These are phyloP conservation scores for Platycheirus albimanus DNA, from an alignment of 2,888 invertebrate species.

Conservation along the genomic window DNA sequence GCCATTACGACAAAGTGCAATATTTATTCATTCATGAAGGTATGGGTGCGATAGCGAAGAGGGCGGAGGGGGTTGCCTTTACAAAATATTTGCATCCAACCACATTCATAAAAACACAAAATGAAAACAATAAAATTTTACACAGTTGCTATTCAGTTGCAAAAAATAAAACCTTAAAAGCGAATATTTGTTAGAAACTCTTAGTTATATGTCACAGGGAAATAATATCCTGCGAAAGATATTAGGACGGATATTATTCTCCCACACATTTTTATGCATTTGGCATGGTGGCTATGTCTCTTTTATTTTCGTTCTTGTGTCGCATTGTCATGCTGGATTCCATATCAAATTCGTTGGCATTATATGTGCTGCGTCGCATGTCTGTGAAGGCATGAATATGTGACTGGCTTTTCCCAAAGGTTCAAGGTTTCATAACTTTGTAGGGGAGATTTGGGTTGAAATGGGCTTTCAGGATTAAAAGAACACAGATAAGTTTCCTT, in stretches of 20 bases:
- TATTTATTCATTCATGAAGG: constrained; percentile 58
- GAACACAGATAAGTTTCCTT: no score
- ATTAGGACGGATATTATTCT: constrained; percentile 25
- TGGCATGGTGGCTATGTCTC: constrained; percentile 23
- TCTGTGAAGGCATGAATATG: constrained; percentile 27
- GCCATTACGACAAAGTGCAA: constrained; percentile 68
- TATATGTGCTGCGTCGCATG: constrained; percentile 48
- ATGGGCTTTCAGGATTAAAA: background rate
- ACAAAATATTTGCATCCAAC: constrained; percentile 62
- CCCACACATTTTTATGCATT: constrained; percentile 36
- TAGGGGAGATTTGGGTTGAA: constrained; percentile 15
- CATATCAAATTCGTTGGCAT: constrained; percentile 55
- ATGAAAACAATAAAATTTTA: constrained; percentile 55
- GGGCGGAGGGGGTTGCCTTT: constrained; percentile 16
- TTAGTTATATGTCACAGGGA: constrained; percentile 51
- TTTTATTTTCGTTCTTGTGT: background rate
- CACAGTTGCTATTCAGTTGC: constrained; percentile 19
- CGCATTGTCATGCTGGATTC: constrained; percentile 42
- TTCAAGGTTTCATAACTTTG: constrained; percentile 31
- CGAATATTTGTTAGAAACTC: constrained; percentile 39
- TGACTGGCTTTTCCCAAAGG: constrained; percentile 19
- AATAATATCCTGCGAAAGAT: constrained; percentile 49
- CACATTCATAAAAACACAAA: constrained; percentile 18
- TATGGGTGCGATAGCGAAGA: background rate
- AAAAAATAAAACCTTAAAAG: background rate